phyloP scores from a whole-genome alignment of 2,113 vertebrate species.

The Tylochromis polylepis region DNA sequence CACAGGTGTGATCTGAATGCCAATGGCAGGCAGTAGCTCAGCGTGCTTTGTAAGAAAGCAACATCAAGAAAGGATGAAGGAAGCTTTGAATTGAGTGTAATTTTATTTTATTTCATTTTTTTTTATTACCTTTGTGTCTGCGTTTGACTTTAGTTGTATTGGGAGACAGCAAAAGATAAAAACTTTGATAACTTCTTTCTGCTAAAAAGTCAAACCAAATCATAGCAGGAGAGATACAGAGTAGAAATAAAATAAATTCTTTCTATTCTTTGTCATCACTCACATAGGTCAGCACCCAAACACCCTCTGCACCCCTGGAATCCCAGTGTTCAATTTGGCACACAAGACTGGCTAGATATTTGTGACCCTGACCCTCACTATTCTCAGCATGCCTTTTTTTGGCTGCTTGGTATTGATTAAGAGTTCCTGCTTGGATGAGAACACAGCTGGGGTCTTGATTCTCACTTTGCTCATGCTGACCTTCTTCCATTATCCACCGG shows the following conservation, averaged over 20 bases:
- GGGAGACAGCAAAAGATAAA: not conserved
- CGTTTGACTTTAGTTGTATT: not conserved
- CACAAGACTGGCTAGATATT: slow-evolving; percentile 14
- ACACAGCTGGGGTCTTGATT: slow-evolving; percentile 48
- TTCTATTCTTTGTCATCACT: slow-evolving; percentile 8
- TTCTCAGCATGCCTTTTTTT: not conserved
- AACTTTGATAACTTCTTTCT: not conserved
- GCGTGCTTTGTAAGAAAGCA: not conserved
- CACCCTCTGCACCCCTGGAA: not conserved
- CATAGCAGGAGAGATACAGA: not conserved
- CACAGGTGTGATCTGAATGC: slow-evolving; percentile 43
- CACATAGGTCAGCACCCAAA: not conserved
- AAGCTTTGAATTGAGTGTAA: not conserved
- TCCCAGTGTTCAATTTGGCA: slow-evolving; percentile 38
- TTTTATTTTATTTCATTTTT: not conserved
- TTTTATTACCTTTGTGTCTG: not conserved
- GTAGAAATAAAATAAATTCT: not conserved
- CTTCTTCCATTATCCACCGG: not conserved
- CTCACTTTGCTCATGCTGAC: slow-evolving; percentile 29
- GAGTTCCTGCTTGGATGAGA: slow-evolving; percentile 20
- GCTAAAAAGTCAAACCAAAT: not conserved
- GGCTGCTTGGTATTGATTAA: slow-evolving; percentile 48
- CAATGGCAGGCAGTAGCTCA: not conserved
- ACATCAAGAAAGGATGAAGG: not conserved
- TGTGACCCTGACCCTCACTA: slow-evolving; percentile 35